Base-by-base conservation (phyloP, 2,888 invertebrate genomes). In the Drosophila cracens region DNA sequence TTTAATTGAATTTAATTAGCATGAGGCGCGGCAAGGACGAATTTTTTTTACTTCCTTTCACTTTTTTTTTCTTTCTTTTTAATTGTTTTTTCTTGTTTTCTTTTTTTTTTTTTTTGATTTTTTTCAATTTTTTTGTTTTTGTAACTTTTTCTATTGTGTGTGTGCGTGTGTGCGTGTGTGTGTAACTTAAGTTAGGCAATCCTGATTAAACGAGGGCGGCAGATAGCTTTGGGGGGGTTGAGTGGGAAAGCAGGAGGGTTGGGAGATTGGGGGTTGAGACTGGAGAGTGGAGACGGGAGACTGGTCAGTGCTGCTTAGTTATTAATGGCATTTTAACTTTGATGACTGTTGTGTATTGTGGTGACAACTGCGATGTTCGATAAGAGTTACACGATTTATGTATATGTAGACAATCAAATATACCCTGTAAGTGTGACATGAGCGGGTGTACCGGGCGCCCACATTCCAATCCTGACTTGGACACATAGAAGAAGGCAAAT, bases 1-100 rank as follows among this genome's bases (percentile, higher is more conserved):
- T 92, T 92, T 92, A 92, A 92, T 92, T 92, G 92, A 92, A 92
- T 92, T 92, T 92, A 92, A 92, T 92, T 92, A 92, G 91, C 88
- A 89, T 86, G 80, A 89, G 89, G 74, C 87, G 74, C 84, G 63
- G 71, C 84, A 79, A 89, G 79, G 89, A 77, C 83, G 74, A 79
- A 69, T 76, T 76, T 72, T 67, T 56, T 25, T 21, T 43, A 11
- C n/a, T 43, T 16, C n/a, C 43, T 25, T 43, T 16, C n/a, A n/a
- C 58, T 36, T 73, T n/a, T 73, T n/a, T n/a, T n/a, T 63, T 64
- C 56, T 21, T 71, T 21, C 56, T 16, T 25, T 13, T 46, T 46
- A 46, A 46, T 46, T 46, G 25, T 46, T 8, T 4, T 46, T 13
- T 16, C 7, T 46, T 46, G 1, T 7, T 21, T 16, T 46, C 25